Base-by-base conservation (phyloP, 2,113 vertebrate genomes). In the Plecturocebus donacophilus region DNA sequence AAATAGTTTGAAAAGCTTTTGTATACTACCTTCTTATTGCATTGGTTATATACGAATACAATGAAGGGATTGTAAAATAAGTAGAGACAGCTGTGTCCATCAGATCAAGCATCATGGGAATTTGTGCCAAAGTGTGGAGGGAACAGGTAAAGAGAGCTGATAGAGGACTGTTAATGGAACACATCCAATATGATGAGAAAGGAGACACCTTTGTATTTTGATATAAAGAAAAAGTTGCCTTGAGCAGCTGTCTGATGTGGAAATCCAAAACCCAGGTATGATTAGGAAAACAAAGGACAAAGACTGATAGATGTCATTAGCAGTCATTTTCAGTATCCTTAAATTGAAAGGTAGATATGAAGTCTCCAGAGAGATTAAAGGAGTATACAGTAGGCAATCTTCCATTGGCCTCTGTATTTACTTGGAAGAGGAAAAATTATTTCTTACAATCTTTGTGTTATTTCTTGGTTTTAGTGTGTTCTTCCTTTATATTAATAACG, bases 221-320 rank as follows among this genome's bases (percentile, higher is more conserved):
- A 82, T 95, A 70, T 75, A 61, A 40, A 95, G 92, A 98, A 94
- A 98, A 75, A 42, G 61, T 80, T 66, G 89, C 95, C 76, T 38
- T 89, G 91, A 97, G 87, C 93, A 97, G 93, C 54, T 95, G 91
- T 87, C 30, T 93, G 30, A 97, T 98, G 83, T 94, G 91, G 96
- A 97, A 98, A 98, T 81, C 58, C 75, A 97, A 98, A 98, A 87
- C 97, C 90, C 75, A 91, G n/a, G 80, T 91, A 93, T 96, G 96
- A 92, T 84, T 97, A 94, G 93, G 71, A 58, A 95, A 77, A 95
- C 92, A 96, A 97, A 98, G 98, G 96, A 84, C 95, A 97, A 94
- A 87, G 96, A 96, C 93, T 97, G 97, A 97, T 96, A 97, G 94
- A 97, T 98, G 97, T 93, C 96, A 94, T 96, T 98, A 95, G 30